Evolutionary conservation across 1,140 invertebrate genomes (phyloP).

Genomic region (Drosophila burlai): DNA sequence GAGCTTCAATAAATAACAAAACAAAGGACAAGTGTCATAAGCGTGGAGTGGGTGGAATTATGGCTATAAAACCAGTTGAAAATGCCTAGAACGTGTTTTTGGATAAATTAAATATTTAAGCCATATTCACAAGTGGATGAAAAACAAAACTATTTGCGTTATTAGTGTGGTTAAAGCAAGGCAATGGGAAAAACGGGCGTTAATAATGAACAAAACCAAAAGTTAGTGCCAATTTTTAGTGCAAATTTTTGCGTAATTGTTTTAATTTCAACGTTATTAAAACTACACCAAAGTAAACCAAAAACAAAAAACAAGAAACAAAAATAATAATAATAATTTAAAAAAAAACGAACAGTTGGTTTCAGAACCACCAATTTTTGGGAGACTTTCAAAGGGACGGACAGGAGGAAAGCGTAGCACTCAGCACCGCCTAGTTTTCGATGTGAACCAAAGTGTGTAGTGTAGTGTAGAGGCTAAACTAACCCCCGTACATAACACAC

Average conservation of each 20-base stretch:
- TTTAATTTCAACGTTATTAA: slow-evolving; percentile 60
- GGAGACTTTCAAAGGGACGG: slow-evolving; percentile 61
- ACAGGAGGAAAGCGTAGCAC: slow-evolving; percentile 36
- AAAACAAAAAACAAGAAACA: slow-evolving; percentile 20
- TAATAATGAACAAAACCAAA: slow-evolving; percentile 54
- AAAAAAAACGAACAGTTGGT: slow-evolving; percentile 62
- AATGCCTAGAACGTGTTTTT: slow-evolving; percentile 68
- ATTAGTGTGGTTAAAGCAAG: slow-evolving; percentile 60
- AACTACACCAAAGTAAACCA: slow-evolving; percentile 39
- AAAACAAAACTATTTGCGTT: slow-evolving; percentile 63
- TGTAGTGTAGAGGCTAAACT: slow-evolving; percentile 47
- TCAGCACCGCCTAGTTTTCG: slow-evolving; percentile 50
- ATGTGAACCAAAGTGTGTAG: slow-evolving; percentile 49
- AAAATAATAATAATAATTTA: not conserved
- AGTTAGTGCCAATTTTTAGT: slow-evolving; percentile 82
- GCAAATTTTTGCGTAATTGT: slow-evolving; percentile 75
- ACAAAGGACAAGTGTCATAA: slow-evolving; percentile 62
- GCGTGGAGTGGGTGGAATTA: slow-evolving; percentile 24
- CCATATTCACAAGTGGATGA: slow-evolving; percentile 49
- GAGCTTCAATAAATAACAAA: slow-evolving; percentile 79
- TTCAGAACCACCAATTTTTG: slow-evolving; percentile 83
- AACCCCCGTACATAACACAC: slow-evolving; percentile 37
- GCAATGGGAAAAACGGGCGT: slow-evolving; percentile 11
- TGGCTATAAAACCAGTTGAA: slow-evolving; percentile 49
- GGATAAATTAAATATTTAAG: slow-evolving; percentile 79